Base-by-base conservation (phyloP, 2,888 invertebrate species). In the Drosophila ochracea region DNA sequence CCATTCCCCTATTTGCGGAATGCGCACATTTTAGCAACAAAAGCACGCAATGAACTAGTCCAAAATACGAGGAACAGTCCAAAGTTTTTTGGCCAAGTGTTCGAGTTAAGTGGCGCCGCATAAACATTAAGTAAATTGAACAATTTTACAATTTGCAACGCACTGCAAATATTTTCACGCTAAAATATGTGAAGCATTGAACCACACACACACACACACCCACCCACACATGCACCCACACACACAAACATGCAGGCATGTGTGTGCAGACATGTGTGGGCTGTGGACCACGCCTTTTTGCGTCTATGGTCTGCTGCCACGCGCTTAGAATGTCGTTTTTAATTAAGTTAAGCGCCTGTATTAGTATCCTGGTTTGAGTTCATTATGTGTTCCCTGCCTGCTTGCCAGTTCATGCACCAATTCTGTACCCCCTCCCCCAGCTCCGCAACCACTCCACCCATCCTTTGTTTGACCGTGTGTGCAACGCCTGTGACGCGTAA, bases 301-400 rank as follows among this genome's bases (percentile, higher is more conserved):
- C 31, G 50, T 33, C 62, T 60, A 31, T 41, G 67, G 69, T 68
- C 68, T 52, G 65, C 39, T 53, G 72, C 59, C 63, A 55, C 68
- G 61, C 70, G 61, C 65, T 78, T 75, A 83, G 83, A 88, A 88
- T 90, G 84, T 86, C 86, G 83, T 84, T 87, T 87, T 87, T 87
- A 87, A 87, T 87, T 87, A 90, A 87, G 90, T 87, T 87, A 89
- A 87, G 90, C 89, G 84, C 73, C 75, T 67, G 76, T 79, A 47
- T 89, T 75, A 75, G 86, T 61, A 68, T 68, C 71, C 37, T 73
- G 73, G 78, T 89, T 82, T 84, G 78, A 82, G 87, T 87, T 87
- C 84, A 87, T 90, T 90, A 87, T 78, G 72, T 61, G 47, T 55
- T 9, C 39, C 30, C 47, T 57, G 58, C n/a, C 49, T 67, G 68